Evolutionary conservation across 2,113 vertebrate genomes (phyloP).

Genomic region (Acanthisitta chloris): DNA sequence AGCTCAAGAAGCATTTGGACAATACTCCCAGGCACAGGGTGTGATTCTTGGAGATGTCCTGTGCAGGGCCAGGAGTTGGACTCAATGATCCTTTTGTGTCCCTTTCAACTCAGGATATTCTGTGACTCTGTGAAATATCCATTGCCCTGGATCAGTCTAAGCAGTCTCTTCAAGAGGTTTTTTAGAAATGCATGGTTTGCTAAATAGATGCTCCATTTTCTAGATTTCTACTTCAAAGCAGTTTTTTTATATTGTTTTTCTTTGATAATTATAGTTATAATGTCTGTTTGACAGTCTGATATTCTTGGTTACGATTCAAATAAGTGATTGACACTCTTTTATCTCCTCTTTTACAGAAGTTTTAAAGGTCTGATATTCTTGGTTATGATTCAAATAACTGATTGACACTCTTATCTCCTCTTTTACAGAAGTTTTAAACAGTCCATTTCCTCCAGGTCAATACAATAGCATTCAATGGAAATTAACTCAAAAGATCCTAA

Average conservation of each 20-base stretch:
- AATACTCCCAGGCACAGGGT: too few relatives aligned
- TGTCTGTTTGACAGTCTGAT: neutral
- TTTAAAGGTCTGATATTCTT: neutral
- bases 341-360: neutral
- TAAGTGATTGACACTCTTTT: neutral
- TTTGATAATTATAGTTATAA: neutral
- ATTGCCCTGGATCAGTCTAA: neutral
- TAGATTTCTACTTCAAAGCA: neutral
- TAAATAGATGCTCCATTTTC: neutral
- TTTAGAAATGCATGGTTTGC: neutral
- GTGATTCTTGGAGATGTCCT: too few relatives aligned
- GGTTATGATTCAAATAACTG: accelerated
- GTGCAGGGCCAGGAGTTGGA: too few relatives aligned
- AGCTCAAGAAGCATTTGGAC: too few relatives aligned
- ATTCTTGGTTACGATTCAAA: accelerated
- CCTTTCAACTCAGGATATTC: too few relatives aligned
- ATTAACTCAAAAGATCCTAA: neutral
- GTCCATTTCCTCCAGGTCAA: neutral
- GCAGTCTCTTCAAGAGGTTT: neutral
- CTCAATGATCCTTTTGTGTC: too few relatives aligned
- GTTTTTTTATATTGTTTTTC: neutral
- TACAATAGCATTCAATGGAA: neutral
- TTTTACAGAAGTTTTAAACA: neutral
- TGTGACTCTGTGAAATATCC: too few relatives aligned
- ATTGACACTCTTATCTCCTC: neutral